Evolutionary conservation across 92 coral and sea anemone genomes (phyloP), one percentile per base, ranked within the genome.

Genomic region (Metridium senile): DNA sequence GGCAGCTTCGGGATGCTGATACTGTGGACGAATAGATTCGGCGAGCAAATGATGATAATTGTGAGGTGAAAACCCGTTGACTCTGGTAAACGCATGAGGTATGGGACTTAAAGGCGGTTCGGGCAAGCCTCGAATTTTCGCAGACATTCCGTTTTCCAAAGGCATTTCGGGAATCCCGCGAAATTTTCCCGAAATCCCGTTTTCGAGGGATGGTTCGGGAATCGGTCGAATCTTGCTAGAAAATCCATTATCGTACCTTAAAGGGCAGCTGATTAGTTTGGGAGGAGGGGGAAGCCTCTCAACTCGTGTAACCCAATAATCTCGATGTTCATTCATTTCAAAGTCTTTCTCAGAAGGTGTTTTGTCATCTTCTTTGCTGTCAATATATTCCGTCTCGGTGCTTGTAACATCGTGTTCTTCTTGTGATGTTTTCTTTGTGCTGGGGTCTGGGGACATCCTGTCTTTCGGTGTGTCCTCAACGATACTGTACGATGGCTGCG

Each of bases 281-380:
- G 97, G 97, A 18, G 97, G 97, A 0, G 90, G 92, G 0, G 97
- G 97, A 1, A 91, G 93, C 25, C 84, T 83, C 56, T 85, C 87
- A 3, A 83, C 63, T 7, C 97, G 78, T 31, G 78, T 74, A 82
- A 87, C 75, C 90, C 97, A 89, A 28, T 81, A 82, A 51, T 91
- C 90, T 51, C 87, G 72, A 35, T 78, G 73, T 11, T 72, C 73
- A 30, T 66, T 77, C 66, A 65, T 65, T 31, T 56, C 63, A 0
- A 53, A 22, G 6, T 52, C 56, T 30, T 62, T 58, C 18, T 35
- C 80, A 18, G 58, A 28, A 13, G 27, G 26, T 20, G 18, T 21
- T 13, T 35, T 34, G 0, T 52, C 65, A 29, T n/a, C 32, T 26
- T 79, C 32, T 62, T 58, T 58, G 29, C 33, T 35, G 30, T 57